These are phyloP conservation scores for Macropodus opercularis DNA, from an alignment of 2,797 vertebrate species.

Conservation along the genomic window DNA sequence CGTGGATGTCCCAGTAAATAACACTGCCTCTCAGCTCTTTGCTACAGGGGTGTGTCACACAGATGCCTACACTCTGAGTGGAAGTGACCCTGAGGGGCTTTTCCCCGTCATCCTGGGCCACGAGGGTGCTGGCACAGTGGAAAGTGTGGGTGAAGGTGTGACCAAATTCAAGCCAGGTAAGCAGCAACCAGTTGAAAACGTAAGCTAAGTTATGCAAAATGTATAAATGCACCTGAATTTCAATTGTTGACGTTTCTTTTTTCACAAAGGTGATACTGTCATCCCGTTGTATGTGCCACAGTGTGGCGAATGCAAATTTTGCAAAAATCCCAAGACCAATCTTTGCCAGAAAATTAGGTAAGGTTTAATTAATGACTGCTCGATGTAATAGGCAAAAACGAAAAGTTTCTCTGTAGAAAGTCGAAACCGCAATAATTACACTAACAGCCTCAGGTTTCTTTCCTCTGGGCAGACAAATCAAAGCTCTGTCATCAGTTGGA, in stretches of 20 bases:
- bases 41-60: slow-evolving; percentile 96
- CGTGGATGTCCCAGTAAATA: background rate
- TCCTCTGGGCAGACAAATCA: slow-evolving; percentile 11
- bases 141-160: slow-evolving; percentile 95
- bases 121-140: slow-evolving; percentile 93
- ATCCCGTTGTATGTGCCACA: slow-evolving; percentile 94
- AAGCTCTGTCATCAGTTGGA: slow-evolving; percentile 21
- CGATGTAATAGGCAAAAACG: too few species aligned
- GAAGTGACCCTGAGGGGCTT: slow-evolving; percentile 91
- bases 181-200: background rate
- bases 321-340: slow-evolving; percentile 96
- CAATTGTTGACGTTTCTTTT: slow-evolving; percentile 2
- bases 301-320: slow-evolving; percentile 97
- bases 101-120: slow-evolving; percentile 97
- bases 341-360: slow-evolving; percentile 98
- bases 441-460: slow-evolving; percentile 1
- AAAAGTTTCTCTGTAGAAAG: background rate
- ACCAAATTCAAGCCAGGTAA: slow-evolving; percentile 91
- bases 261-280: slow-evolving; percentile 88
- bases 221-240: background rate
- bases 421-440: background rate
- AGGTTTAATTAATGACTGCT: slow-evolving; percentile 17
- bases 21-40: slow-evolving; percentile 79
- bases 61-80: slow-evolving; percentile 93
- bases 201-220: background rate